Evolutionary conservation across 2,888 invertebrate genomes (phyloP).

Genomic region (Meganola albula): DNA sequence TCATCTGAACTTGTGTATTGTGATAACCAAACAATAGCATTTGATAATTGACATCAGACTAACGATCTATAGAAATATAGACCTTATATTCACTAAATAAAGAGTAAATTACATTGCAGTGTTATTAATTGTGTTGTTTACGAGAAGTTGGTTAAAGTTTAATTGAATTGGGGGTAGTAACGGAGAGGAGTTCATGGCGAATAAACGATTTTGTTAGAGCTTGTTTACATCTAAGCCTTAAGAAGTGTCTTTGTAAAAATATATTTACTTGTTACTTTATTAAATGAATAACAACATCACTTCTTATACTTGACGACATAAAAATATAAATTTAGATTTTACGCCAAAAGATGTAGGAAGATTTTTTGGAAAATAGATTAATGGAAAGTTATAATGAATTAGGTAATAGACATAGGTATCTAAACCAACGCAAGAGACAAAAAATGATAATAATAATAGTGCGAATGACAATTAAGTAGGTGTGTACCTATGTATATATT

Average conservation of each 20-base stretch:
- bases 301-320: too few relatives aligned
- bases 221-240: constrained; percentile 46
- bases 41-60: constrained; percentile 48
- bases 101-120: constrained; percentile 37
- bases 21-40: constrained; percentile 50
- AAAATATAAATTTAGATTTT: too few relatives aligned
- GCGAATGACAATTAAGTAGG: too few relatives aligned
- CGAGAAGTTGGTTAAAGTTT: constrained; percentile 71
- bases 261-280: too few relatives aligned
- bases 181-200: constrained; percentile 48
- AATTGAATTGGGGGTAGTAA: constrained; percentile 63
- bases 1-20: constrained; percentile 28
- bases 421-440: too few relatives aligned
- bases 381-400: too few relatives aligned
- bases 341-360: too few relatives aligned
- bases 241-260: constrained; percentile 14
- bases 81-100: constrained; percentile 26
- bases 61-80: constrained; percentile 14
- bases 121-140: constrained; percentile 68
- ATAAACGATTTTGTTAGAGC: constrained; percentile 53
- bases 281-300: too few relatives aligned
- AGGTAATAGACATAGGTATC: too few relatives aligned
- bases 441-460: too few relatives aligned
- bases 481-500: too few relatives aligned
- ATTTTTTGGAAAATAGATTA: too few relatives aligned